These are phyloP conservation scores for Hepsetus odoe DNA, from an alignment of 2,113 vertebrate genomes.

Conservation along the genomic window DNA sequence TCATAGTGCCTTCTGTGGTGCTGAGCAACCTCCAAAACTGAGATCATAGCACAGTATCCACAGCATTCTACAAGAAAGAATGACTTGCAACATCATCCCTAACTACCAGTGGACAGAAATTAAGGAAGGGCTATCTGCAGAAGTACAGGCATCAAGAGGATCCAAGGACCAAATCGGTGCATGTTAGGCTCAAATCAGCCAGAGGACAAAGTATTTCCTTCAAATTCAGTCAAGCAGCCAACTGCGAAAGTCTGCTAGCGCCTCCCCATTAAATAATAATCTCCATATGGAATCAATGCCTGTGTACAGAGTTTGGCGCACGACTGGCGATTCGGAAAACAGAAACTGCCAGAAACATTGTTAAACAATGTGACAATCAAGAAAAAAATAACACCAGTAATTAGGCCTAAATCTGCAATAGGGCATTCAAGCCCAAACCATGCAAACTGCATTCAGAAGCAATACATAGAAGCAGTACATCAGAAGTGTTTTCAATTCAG, in stretches of 20 bases:
- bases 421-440: background rate
- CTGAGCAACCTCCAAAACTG: background rate
- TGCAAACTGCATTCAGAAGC: no score
- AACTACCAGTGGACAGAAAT: no score
- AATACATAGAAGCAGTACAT: no score
- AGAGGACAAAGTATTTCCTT: background rate
- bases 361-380: background rate
- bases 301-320: background rate
- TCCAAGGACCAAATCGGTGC: background rate
- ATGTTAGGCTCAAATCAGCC: no score
- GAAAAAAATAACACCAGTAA: background rate
- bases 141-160: no score
- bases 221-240: background rate
- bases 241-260: background rate
- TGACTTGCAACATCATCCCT: no score
- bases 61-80: no score
- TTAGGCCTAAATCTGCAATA: conserved; percentile 35
- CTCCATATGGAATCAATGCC: background rate
- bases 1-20: conserved; percentile 1
- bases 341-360: background rate
- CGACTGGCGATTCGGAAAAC: background rate
- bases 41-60: no score
- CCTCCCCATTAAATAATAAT: background rate
- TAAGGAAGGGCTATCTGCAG: no score
- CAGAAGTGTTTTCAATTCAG: no score